Conservation (phyloP, 2,888 invertebrate species). For the Enoplolaimus lenunculus region DNA sequence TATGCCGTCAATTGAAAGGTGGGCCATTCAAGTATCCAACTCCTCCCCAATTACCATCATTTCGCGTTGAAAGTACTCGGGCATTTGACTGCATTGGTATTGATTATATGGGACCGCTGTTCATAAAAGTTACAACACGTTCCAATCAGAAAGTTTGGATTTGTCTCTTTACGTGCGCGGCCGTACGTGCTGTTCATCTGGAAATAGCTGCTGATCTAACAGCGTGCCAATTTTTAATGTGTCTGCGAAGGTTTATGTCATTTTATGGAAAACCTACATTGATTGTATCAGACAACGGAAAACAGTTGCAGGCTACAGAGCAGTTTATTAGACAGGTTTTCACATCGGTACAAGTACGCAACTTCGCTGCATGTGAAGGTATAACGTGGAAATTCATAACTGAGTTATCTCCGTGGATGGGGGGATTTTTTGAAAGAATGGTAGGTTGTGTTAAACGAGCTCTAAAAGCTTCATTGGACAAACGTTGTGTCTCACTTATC, state of each 20-base stretch:
- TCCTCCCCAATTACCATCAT: background rate
- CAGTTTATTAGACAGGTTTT: background rate
- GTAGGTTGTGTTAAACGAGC: background rate
- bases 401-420: background rate
- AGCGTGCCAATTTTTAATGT: background rate
- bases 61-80: background rate
- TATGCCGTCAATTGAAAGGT: background rate
- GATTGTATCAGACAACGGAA: background rate
- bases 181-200: slow-evolving; percentile 18
- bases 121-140: background rate
- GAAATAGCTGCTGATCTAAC: background rate
- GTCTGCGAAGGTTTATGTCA: background rate
- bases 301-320: background rate
- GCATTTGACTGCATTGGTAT: slow-evolving; percentile 11
- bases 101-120: slow-evolving; percentile 13
- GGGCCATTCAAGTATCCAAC: background rate
- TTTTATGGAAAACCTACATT: background rate
- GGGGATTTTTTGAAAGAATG: background rate
- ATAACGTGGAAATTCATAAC: background rate
- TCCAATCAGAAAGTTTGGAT: slow-evolving; percentile 11
- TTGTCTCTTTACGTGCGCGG: slow-evolving; percentile 17
- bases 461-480: background rate
- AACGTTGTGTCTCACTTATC: background rate
- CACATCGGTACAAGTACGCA: background rate
- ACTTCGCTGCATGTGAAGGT: background rate